Percentiles rank a stretch among this genome's conserved stretches.
These are phyloP conservation scores for Paratilapia polleni DNA, from an alignment of 2,113 vertebrate species.

Conservation along the genomic window DNA sequence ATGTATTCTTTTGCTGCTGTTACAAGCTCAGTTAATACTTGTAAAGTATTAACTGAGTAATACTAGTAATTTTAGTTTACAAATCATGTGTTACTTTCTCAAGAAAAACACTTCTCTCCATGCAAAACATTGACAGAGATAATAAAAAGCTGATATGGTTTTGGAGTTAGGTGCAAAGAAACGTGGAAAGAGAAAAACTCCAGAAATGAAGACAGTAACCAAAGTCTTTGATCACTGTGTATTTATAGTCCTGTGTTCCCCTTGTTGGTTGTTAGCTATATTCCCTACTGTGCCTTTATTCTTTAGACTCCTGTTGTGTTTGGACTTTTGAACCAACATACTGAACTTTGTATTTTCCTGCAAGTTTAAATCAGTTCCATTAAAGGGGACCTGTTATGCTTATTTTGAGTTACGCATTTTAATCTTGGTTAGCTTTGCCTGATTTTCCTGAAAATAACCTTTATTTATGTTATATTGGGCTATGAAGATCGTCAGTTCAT, in stretches of 20 bases:
- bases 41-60: too few species aligned
- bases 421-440: neutral
- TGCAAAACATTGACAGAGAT: too few species aligned
- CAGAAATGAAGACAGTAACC: too few species aligned
- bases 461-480: neutral
- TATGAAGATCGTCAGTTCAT: neutral
- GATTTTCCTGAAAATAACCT: neutral
- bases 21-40: neutral
- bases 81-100: neutral
- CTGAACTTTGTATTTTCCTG: too few species aligned
- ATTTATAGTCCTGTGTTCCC: neutral
- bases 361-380: neutral
- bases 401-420: neutral
- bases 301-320: neutral
- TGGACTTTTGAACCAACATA: neutral
- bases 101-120: neutral
- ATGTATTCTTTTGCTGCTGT: constrained; percentile 17
- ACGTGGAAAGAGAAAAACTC: too few species aligned
- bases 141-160: too few species aligned
- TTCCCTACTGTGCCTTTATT: neutral
- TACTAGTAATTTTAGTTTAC: neutral
- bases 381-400: neutral
- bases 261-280: neutral
- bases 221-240: too few species aligned
- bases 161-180: too few species aligned